These are phyloP conservation scores for Semibalanus balanoides DNA, from an alignment of 1,140 invertebrate genomes.

Conservation along the genomic window DNA sequence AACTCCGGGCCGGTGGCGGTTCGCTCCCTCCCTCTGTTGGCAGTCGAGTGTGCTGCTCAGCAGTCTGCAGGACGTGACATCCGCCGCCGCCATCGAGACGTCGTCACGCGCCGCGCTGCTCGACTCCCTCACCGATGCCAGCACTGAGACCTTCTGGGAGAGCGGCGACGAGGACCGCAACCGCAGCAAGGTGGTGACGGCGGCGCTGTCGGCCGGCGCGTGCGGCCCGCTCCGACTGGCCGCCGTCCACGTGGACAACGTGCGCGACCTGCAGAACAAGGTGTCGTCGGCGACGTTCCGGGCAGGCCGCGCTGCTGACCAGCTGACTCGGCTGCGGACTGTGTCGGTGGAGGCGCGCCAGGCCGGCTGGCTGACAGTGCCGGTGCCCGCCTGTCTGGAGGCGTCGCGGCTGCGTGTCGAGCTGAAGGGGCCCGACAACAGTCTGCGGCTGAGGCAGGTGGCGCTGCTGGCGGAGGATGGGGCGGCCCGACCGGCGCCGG, in stretches of 20 bases:
- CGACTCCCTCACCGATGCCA: conserved; percentile 76
- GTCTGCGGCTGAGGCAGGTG: conserved; percentile 73
- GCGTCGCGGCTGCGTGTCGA: conserved; percentile 74
- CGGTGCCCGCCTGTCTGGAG: conserved; percentile 66
- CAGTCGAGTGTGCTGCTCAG: too few species aligned
- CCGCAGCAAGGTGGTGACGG: conserved; percentile 63
- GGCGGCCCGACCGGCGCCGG: conserved; percentile 29
- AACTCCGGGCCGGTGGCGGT: too few species aligned
- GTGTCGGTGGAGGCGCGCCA: conserved; percentile 67
- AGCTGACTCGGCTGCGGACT: conserved; percentile 59
- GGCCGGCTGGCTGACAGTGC: conserved; percentile 70
- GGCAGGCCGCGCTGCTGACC: conserved; percentile 60
- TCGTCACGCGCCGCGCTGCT: conserved; percentile 89
- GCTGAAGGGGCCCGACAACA: conserved; percentile 79
- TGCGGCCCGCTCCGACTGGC: conserved; percentile 45
- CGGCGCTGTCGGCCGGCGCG: conserved; percentile 36
- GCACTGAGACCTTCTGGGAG: conserved; percentile 98
- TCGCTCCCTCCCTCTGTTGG: too few species aligned
- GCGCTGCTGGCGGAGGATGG: conserved; percentile 42
- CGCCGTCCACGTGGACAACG: conserved; percentile 84
- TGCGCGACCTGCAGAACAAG: conserved; percentile 58
- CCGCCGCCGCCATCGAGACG: conserved; percentile 60
- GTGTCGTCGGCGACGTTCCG: conserved; percentile 66
- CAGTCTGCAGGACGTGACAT: conserved; percentile 52
- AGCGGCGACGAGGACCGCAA: conserved; percentile 90